Percentiles rank a stretch among this genome's conserved stretches.
Conservation (phyloP, 2,113 vertebrate species). For the Apteryx owenii region DNA sequence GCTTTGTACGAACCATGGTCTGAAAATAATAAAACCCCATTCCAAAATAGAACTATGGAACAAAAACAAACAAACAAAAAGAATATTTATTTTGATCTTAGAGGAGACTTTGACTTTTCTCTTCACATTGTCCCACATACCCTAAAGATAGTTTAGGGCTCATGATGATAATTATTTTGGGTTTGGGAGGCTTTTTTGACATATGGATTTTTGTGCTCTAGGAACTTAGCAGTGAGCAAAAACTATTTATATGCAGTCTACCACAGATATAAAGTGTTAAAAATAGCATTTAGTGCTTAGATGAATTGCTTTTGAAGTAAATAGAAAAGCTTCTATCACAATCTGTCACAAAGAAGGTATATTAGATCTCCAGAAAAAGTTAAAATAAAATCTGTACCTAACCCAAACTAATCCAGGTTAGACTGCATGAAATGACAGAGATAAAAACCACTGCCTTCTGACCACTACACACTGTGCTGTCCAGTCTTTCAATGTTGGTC, state of each 20-base stretch:
- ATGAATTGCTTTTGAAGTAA: slow-evolving; percentile 9
- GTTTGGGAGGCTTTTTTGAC: background rate
- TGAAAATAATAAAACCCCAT: slow-evolving; percentile 14
- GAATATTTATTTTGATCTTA: background rate
- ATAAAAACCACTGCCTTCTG: background rate
- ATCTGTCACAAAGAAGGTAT: background rate
- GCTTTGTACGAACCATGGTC: background rate
- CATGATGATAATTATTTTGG: background rate
- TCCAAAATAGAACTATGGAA: background rate
- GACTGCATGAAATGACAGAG: background rate
- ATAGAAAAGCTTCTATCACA: background rate
- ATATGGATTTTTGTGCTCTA: background rate
- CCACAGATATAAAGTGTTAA: background rate
- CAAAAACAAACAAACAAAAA: background rate
- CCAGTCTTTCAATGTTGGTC: background rate
- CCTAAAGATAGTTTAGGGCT: slow-evolving; percentile 2
- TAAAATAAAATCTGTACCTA: background rate
- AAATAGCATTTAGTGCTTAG: slow-evolving; percentile 3
- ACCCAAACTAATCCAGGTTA: background rate
- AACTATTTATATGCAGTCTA: slow-evolving; percentile 30
- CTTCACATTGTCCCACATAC: background rate
- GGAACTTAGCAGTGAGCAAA: slow-evolving; percentile 25
- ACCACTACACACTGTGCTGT: background rate
- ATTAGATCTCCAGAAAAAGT: background rate
- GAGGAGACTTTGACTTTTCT: slow-evolving; percentile 13